A percentile compares a stretch with the other conserved stretches of the same genome.
phyloP scores from a whole-genome alignment of 2,888 invertebrate species.

The Bellardia pandia region DNA sequence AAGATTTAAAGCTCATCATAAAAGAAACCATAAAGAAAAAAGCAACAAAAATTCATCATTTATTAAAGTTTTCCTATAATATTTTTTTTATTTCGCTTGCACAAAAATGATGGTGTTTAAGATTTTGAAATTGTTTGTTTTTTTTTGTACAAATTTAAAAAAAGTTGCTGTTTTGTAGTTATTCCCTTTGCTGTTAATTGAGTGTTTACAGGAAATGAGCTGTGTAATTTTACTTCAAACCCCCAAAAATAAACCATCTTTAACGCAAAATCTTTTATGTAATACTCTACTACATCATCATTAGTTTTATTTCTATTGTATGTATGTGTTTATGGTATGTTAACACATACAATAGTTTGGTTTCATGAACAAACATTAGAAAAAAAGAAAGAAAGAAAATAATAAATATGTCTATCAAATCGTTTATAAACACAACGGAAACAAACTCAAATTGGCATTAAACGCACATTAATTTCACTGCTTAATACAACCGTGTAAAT shows the following conservation, averaged over 20 bases:
- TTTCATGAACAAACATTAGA: neutral
- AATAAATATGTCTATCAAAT: slow-evolving; percentile 43
- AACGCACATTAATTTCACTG: slow-evolving; percentile 36
- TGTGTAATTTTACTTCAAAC: slow-evolving; percentile 30
- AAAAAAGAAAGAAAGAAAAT: neutral
- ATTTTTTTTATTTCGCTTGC: neutral
- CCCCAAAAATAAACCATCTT: neutral
- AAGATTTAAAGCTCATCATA: slow-evolving; percentile 24
- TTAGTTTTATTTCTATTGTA: neutral
- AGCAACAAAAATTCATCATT: slow-evolving; percentile 7
- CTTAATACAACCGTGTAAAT: neutral
- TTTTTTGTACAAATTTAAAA: neutral
- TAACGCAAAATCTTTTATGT: slow-evolving; percentile 6
- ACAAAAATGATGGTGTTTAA: neutral
- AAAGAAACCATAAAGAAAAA: neutral
- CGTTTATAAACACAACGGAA: slow-evolving; percentile 26
- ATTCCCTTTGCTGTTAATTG: slow-evolving; percentile 26
- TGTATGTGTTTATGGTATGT: neutral
- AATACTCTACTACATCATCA: slow-evolving; percentile 3
- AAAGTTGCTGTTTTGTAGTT: neutral
- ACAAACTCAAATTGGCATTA: slow-evolving; percentile 34
- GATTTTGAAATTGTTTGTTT: neutral
- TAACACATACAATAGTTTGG: neutral
- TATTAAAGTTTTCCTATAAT: neutral
- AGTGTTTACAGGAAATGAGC: slow-evolving; percentile 50